Evolutionary conservation across 1,140 invertebrate species (phyloP).

Genomic region (Aphidius ervi): DNA sequence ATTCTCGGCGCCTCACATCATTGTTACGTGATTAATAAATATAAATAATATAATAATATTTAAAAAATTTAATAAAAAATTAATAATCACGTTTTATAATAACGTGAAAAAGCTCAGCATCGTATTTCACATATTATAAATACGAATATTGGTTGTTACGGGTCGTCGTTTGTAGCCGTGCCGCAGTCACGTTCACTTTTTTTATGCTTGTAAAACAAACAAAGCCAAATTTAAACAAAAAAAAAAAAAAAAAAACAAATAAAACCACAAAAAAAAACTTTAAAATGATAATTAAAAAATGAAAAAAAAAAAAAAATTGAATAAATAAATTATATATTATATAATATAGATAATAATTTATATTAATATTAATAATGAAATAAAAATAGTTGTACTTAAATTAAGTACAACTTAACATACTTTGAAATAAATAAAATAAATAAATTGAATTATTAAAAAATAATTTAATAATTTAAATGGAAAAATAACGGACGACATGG

Average conservation of each 20-base stretch:
- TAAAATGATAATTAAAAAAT: neutral
- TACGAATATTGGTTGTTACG: conserved; percentile 28
- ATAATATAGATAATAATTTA: no score
- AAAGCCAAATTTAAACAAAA: neutral
- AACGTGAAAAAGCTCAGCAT: conserved; percentile 25
- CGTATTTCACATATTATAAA: conserved; percentile 11
- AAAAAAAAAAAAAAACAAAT: neutral
- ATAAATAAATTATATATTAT: no score
- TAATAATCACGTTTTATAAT: conserved; percentile 26
- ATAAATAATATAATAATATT: conserved; percentile 2
- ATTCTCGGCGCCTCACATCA: conserved; percentile 92
- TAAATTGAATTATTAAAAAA: no score
- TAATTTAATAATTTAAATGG: no score
- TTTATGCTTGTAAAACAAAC: conserved; percentile 25
- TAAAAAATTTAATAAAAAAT: no score
- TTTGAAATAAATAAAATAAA: no score
- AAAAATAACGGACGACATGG: neutral
- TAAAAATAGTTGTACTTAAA: no score
- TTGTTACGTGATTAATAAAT: conserved; percentile 72
- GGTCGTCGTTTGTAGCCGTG: conserved; percentile 21
- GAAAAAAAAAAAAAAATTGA: neutral
- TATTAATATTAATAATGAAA: no score
- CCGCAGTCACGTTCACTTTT: conserved; percentile 21
- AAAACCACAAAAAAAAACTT: neutral
- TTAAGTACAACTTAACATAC: no score